A percentile compares a stretch with the other conserved stretches of the same genome.
These are phyloP conservation scores for Psittacula derbiana DNA, from an alignment of 2,797 vertebrate species.

Conservation along the genomic window DNA sequence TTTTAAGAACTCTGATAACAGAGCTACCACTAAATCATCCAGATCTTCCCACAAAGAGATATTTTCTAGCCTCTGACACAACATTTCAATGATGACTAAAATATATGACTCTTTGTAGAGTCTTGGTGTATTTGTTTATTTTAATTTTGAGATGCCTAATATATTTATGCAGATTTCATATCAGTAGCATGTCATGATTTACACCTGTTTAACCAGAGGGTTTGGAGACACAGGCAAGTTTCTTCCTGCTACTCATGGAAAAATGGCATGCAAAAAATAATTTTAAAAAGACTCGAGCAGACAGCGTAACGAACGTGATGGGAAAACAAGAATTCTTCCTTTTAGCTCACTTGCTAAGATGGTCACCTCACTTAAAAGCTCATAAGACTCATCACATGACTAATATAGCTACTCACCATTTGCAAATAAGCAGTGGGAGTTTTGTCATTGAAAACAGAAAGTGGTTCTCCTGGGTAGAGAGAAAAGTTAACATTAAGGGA, in stretches of 20 bases:
- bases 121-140: conserved; percentile 2
- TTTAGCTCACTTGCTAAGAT: neutral
- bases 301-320: neutral
- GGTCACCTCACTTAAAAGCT: neutral
- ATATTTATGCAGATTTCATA: neutral
- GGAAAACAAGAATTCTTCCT: neutral
- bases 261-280: neutral
- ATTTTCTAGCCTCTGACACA: neutral
- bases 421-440: neutral
- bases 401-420: neutral
- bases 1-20: neutral
- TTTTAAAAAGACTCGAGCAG: neutral
- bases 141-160: neutral
- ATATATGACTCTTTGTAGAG: neutral
- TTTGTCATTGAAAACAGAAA: neutral
- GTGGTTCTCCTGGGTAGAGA: neutral
- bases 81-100: neutral
- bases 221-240: neutral
- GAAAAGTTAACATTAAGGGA: neutral
- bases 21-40: neutral
- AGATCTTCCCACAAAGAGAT: neutral
- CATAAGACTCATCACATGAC: neutral
- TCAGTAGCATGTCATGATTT: neutral
- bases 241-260: neutral
- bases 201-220: neutral